Base-by-base conservation (phyloP, 2,888 invertebrate genomes). In the Baronia brevicornis region DNA sequence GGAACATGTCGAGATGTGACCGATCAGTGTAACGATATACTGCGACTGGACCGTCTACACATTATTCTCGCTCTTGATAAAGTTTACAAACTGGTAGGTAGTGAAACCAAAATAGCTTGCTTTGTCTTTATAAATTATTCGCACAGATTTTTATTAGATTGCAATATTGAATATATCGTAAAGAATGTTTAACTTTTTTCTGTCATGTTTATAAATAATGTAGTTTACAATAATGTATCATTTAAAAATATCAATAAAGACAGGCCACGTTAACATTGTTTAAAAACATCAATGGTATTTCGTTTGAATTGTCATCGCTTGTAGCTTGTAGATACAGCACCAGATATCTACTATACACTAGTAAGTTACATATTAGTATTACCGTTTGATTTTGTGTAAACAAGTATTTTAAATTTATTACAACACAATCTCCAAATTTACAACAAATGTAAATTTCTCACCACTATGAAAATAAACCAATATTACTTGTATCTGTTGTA, bases 101-200 rank as follows among this genome's bases (percentile, higher is more conserved):
- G 40, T 40, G 47, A 60, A 69, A 71, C 47, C 67, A 68, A 65
- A 69, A 70, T 58, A 69, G 34, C 7, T 63, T 63, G 41, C 51
- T 56, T 31, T 30, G 39, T 55, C 43, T 41, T 14, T 39, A 31
- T 41, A 45, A 32, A 45, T 62, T 60, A 62, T 45, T 64, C 60
- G 50, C 43, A 51, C 36, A 48, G 48, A 54, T 47, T 45, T 48
- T 48, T 54, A 48, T 49, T 45, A 32, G 32, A 28, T 20, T 48
- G 61, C 60, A 60, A 60, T 56, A 54, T 38, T 51, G 34, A 48
- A 44, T 29, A 30, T 10, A 32, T 36, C 33, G 39, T 36, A 38
- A 38, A 30, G 30, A 28, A 39, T 43, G 48, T 48, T 50, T 46
- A 49, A 57, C 51, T 42, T 46, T 30, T 15, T 20, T 13, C 33